Base-by-base conservation (phyloP, 2,888 invertebrate genomes). In the Pyrrhosoma nymphula region DNA sequence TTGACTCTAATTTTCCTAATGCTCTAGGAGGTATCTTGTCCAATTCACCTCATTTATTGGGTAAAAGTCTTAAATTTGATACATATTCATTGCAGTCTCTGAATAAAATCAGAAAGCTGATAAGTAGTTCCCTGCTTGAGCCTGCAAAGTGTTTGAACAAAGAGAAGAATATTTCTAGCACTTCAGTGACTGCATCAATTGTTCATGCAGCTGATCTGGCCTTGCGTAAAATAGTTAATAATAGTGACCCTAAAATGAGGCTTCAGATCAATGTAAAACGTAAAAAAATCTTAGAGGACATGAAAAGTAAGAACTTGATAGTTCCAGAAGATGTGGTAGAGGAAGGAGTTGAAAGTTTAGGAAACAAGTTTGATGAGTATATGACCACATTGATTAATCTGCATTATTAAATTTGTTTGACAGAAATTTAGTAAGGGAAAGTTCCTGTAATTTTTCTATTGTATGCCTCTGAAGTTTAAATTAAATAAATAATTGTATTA, bases 191-290 rank as follows among this genome's bases (percentile, higher is more conserved):
- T 16, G 95, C 95, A 63, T 96, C 95, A 96, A 95, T 96, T 60
- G 69, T 96, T 55, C 96, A 96, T 95, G 96, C 96, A 95, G 96
- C 96, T 30, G 96, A 96, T 95, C 95, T 96, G 90, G 96, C 96
- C 63, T 95, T 96, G 56, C 95, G 96, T 82, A 96, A 96, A 95
- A 95, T 96, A 56, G 95, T 96, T 18, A 95, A 96, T 23, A 95
- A 95, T 90, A 95, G 95, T 55, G 95, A 96, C 12, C 95, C 95
- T 75, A 95, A 63, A 16, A 95, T 88, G n/a, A 95, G 95, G 88
- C 47, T 47, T 30, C 56, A 95, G 10, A 95, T 95, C 63, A 95
- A 93, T 82, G 55, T 56, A 20, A 95, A 95, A 90, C 95, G 95
- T 88, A 95, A 95, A 93, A 90, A 88, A 63, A 95, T 96, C 56